These are phyloP conservation scores for Orthonevra nobilis DNA, from an alignment of 2,888 invertebrate genomes.

Conservation along the genomic window DNA sequence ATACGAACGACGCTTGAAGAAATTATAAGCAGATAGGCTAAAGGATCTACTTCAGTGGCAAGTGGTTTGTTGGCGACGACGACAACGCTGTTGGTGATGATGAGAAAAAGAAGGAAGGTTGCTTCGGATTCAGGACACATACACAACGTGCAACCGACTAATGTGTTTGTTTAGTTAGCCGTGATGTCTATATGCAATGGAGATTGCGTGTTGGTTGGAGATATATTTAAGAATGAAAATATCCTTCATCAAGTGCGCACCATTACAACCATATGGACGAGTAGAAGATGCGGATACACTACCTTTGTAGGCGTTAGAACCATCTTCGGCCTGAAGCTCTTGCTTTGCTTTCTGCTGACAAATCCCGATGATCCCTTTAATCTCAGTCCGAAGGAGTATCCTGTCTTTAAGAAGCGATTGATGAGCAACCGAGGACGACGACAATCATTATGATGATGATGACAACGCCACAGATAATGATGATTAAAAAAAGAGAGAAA, in stretches of 20 bases:
- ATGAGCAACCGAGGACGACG: constrained; percentile 36
- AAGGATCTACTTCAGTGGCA: constrained; percentile 63
- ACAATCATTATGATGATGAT: constrained; percentile 45
- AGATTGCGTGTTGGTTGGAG: constrained; percentile 51
- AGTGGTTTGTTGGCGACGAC: constrained; percentile 48
- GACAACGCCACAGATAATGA: constrained; percentile 63
- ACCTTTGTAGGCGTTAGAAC: constrained; percentile 65
- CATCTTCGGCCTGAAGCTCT: constrained; percentile 56
- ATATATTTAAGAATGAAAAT: constrained; percentile 36
- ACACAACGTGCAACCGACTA: constrained; percentile 36
- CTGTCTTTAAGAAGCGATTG: constrained; percentile 54
- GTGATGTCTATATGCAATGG: constrained; percentile 29
- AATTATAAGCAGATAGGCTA: constrained; percentile 70
- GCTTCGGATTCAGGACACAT: constrained; percentile 63
- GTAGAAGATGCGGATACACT: constrained; percentile 9
- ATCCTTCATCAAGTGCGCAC: constrained; percentile 52
- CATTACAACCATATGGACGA: constrained; percentile 13
- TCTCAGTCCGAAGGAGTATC: constrained; percentile 49
- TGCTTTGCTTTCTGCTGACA: constrained; percentile 62
- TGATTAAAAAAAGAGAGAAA: constrained; percentile 56
- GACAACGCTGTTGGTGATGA: constrained; percentile 32
- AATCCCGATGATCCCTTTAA: constrained; percentile 67
- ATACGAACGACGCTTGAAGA: constrained; percentile 65
- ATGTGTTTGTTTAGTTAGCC: constrained; percentile 69
- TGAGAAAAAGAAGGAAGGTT: too few relatives aligned